Evolutionary conservation across 2,888 invertebrate genomes (phyloP), one percentile per base, ranked within the genome.

Genomic region (Dicyrtoma fusca): DNA sequence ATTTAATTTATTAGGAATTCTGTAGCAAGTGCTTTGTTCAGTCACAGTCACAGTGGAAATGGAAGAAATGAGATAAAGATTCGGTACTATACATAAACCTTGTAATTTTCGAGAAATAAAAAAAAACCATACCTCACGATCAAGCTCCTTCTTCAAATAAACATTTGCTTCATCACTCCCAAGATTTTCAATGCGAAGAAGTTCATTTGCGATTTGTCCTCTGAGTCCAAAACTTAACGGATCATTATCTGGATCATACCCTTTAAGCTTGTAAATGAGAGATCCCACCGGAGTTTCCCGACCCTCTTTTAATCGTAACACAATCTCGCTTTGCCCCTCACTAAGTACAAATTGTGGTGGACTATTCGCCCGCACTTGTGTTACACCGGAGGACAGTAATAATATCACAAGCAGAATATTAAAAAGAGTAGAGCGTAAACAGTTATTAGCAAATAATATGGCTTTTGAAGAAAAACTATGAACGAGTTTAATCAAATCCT

Each of bases 271-370:
- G 86, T 93, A 92, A 83, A 95, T 91, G 80, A 92, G 85, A 79
- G 90, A 91, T 81, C 92, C 94, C 78, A 91, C 88, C 79, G 92
- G 91, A 53, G 93, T 94, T 81, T 92, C 93, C 69, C 89, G 87
- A 65, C 93, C 94, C 86, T 95, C 95, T 84, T 92, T 93, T 82
- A 95, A 86, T 83, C 93, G 88, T 81, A 95, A 87, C 77, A 95
- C 94, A 81, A 95, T 95, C 87, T 95, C 95, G 78, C 92, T 92
- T 84, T 93, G 92, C 74, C 92, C 92, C 82, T 93, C 92, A 83
- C 91, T 91, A 72, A 93, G 87, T 45, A 82, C 77, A 84, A 95
- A 95, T 76, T 91, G 87, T n/a, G 94, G 94, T 59, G 94, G 92
- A 81, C 89, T 88, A 86, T 94, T 94, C 75, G 70, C 70, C 13